These are phyloP conservation scores for Asobara japonica DNA, from an alignment of 1,140 invertebrate genomes.

Conservation along the genomic window DNA sequence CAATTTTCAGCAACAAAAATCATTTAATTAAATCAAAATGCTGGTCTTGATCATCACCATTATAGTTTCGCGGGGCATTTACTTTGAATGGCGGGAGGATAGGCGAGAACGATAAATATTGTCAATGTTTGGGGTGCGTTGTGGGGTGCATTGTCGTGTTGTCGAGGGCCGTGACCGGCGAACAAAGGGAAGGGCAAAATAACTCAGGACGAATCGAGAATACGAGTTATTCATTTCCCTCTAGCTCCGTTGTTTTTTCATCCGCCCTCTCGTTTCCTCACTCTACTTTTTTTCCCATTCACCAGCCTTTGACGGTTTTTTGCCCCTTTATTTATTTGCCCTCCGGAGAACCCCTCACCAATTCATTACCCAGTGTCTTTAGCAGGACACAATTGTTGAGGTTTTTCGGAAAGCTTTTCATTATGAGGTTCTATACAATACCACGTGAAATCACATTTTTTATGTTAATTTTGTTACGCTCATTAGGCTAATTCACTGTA, in stretches of 20 bases:
- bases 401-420: neutral
- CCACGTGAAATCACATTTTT: neutral
- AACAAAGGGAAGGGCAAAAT: slow-evolving; percentile 27
- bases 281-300: neutral
- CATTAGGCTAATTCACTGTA: too few relatives aligned
- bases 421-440: neutral
- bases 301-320: neutral
- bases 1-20: too few relatives aligned
- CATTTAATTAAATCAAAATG: too few relatives aligned
- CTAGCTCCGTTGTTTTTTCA: neutral
- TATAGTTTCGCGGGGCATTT: neutral
- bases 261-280: neutral
- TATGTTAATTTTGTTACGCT: too few relatives aligned
- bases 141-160: slow-evolving; percentile 32
- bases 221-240: slow-evolving; percentile 40
- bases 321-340: neutral
- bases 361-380: neutral
- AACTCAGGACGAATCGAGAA: slow-evolving; percentile 40
- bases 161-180: slow-evolving; percentile 24
- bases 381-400: neutral
- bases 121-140: slow-evolving; percentile 46
- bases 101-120: slow-evolving; percentile 46
- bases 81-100: slow-evolving; percentile 20
- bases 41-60: too few relatives aligned
- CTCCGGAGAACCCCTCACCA: neutral